Evolutionary conservation across 2,797 vertebrate species (phyloP).

Genomic region (Enteromius mattozi): DNA sequence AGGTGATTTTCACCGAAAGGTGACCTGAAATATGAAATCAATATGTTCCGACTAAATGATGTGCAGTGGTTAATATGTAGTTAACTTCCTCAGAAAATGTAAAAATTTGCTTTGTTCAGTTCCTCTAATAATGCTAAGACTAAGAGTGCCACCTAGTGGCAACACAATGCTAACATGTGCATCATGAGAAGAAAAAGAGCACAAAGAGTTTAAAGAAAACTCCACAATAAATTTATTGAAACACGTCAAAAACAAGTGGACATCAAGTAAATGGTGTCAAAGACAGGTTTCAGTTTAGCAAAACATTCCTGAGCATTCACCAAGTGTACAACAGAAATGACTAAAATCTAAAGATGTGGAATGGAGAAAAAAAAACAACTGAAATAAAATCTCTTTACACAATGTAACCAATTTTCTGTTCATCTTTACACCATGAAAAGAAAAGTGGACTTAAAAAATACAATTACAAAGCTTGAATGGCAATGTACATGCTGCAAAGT

Average conservation of each 20-base stretch:
- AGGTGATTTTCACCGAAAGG: too few relatives aligned
- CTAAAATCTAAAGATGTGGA: conserved; percentile 45
- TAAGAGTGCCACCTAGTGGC: conserved; percentile 11
- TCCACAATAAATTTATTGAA: conserved; percentile 38
- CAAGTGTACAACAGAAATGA: conserved; percentile 32
- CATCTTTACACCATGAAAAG: conserved; percentile 54
- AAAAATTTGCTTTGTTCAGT: background rate
- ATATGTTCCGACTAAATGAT: background rate
- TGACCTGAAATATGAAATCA: background rate
- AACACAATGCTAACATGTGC: background rate
- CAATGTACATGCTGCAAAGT: conserved; percentile 59
- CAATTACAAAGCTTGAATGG: conserved; percentile 58
- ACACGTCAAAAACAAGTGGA: conserved; percentile 13
- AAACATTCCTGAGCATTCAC: conserved; percentile 62
- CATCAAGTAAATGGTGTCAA: background rate
- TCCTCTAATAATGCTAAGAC: too few relatives aligned
- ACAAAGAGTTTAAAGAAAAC: background rate
- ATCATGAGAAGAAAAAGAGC: background rate
- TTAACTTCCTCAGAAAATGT: background rate
- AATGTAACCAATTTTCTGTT: conserved; percentile 24
- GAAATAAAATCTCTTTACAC: conserved; percentile 35
- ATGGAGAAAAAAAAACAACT: background rate
- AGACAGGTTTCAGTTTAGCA: conserved; percentile 49
- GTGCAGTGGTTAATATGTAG: background rate
- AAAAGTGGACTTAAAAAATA: conserved; percentile 53